Base-by-base conservation (phyloP, 2,888 invertebrate species). In the Trachelus troglodyta region DNA sequence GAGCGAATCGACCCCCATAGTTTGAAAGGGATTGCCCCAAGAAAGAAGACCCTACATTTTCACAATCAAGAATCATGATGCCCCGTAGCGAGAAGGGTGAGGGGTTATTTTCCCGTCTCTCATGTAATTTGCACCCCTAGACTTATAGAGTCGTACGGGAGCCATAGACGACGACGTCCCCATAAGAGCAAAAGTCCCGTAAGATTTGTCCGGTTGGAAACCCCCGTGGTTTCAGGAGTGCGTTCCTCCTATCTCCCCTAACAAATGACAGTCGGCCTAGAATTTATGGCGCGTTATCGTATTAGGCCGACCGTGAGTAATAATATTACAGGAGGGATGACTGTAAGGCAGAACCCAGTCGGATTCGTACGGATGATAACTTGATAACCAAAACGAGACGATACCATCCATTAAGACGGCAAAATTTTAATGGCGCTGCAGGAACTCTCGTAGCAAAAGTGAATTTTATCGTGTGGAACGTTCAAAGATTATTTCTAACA, bases 381-480 rank as follows among this genome's bases (percentile, higher is more conserved):
- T 56, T 56, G 56, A 56, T 56, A 56, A 23, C 56, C 56, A 56
- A 56, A 56, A 23, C 56, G 23, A 56, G 56, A 15, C 56, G 56
- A 56, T 56, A 56, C 56, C 56, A 6, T 56, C 56, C 56, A 23
- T 56, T 56, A 56, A 56, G 56, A 56, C 56, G 56, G 79, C 77
- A 77, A 84, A 85, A 81, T 85, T 86, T 85, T 84, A 85, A 86
- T 85, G 80, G 83, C 78, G 80, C 83, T 56, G 56, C 23, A 56
- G 56, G 56, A 56, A 9, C 23, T 56, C 23, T 56, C 23, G 9
- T 56, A 56, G 56, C 23, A 56, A 23, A 56, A 56, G 56, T 56
- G 56, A 56, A 56, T 56, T 56, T 56, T 56, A 56, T 56, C 56
- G 56, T 23, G 56, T 56, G 56, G 56, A 56, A 56, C 23, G 23